Conservation (phyloP, 2,113 vertebrate species). For the Scartelaos histophorus region DNA sequence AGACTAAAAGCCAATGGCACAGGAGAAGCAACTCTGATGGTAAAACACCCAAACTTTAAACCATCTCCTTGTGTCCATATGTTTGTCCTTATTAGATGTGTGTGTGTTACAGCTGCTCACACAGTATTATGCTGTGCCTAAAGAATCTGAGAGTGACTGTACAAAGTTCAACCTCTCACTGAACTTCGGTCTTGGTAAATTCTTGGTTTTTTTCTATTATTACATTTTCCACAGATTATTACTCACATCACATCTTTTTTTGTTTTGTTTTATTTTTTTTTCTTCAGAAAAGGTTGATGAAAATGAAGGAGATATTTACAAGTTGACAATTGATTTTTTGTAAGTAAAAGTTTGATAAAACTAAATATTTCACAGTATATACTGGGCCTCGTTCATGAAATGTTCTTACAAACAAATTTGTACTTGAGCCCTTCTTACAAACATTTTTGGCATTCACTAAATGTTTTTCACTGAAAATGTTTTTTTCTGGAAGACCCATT, state of each 20-base stretch:
- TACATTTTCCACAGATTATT: not conserved
- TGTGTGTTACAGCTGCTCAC: conserved; percentile 73
- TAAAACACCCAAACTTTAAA: conserved; percentile 45
- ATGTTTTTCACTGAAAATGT: no score
- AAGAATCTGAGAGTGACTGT: conserved; percentile 70
- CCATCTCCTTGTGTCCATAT: not conserved
- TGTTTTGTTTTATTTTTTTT: no score
- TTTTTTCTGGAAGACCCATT: no score
- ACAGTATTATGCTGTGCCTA: conserved; percentile 77
- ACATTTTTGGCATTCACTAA: no score
- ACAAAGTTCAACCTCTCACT: conserved; percentile 77
- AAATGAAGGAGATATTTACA: conserved; percentile 29
- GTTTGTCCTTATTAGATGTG: not conserved
- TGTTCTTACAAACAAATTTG: no score
- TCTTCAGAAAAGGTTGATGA: conserved; percentile 12
- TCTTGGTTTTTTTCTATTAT: not conserved
- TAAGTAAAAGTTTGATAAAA: conserved; percentile 42
- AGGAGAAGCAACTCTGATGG: conserved; percentile 78
- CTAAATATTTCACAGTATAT: not conserved
- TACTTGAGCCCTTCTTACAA: not conserved
- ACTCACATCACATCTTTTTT: no score
- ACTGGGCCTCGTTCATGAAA: no score
- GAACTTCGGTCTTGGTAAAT: conserved; percentile 54
- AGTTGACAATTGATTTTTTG: conserved; percentile 52
- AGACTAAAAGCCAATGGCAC: conserved; percentile 74